Percentiles rank a stretch among this genome's conserved stretches.
These are phyloP conservation scores for Ladona fulva DNA, from an alignment of 1,140 invertebrate genomes.

Conservation along the genomic window DNA sequence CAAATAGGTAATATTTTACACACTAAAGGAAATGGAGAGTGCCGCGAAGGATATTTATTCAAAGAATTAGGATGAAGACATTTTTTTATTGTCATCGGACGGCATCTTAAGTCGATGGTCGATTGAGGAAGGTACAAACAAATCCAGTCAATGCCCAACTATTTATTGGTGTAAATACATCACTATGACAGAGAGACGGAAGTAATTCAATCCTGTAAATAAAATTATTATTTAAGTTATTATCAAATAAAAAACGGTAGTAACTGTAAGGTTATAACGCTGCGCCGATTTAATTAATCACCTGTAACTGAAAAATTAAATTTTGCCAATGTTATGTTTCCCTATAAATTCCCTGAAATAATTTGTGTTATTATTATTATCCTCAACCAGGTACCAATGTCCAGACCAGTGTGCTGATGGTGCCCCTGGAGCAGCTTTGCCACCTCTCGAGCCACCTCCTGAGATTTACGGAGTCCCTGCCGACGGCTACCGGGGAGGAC, in stretches of 20 bases:
- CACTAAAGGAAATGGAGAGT: no score
- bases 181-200: background rate
- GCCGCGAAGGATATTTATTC: no score
- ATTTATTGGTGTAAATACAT: background rate
- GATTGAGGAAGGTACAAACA: background rate
- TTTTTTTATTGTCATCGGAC: no score
- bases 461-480: slow-evolving; percentile 42
- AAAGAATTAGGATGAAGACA: no score
- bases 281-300: no score
- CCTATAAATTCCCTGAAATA: no score
- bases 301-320: no score
- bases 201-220: background rate
- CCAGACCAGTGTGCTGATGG: slow-evolving; percentile 72
- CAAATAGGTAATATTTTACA: no score
- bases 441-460: slow-evolving; percentile 35
- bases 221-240: background rate
- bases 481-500: slow-evolving; percentile 33
- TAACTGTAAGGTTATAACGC: no score
- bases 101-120: no score
- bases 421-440: slow-evolving; percentile 33
- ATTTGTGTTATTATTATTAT: no score
- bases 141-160: background rate
- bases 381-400: slow-evolving; percentile 59
- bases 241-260: background rate
- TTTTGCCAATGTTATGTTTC: no score